Base-by-base conservation (phyloP, 2,797 vertebrate species). In the Myoxocephalus aenaeus region DNA sequence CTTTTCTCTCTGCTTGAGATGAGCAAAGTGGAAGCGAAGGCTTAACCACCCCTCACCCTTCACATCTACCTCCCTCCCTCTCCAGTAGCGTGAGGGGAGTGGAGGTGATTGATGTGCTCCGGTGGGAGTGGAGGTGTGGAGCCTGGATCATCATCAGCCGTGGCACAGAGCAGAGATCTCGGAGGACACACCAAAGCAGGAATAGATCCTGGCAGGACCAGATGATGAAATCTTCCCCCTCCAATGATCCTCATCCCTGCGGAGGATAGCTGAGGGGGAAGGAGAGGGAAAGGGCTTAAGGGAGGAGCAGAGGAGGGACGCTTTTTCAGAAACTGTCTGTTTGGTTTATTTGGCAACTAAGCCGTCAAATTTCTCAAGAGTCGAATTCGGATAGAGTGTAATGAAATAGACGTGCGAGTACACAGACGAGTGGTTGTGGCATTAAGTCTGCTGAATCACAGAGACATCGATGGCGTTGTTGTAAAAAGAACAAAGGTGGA, bases 71-170 rank as follows among this genome's bases (percentile, higher is more conserved):
- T 50, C 57, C 58, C 51, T 58, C 57, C 61, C 53, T 20, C 64
- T 44, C 11, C 5, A 18, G 56, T 58, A 61, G 72, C 10, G 72
- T 83, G 86, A 89, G 83, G 84, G 74, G 83, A 82, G 88, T 54
- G 70, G 66, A 75, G 87, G 83, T 92, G 93, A 94, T 92, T 94
- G 92, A 94, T 90, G 91, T 83, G 86, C 86, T 88, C 89, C 86
- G 42, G 73, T 65, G 82, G 92, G 90, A 90, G 85, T 70, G 79
- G 83, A 86, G 83, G 88, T 80, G 79, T 80, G 66, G 81, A 82
- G 85, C 85, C 70, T 70, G 76, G 85, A 91, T 92, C 86, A 83
- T 88, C 87, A 77, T 81, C 84, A 81, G 79, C 75, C 48, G 73
- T 83, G 83, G 84, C 82, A 82, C 91, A 86, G 83, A 92, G 83